Conservation (phyloP, 2,888 invertebrate species). For the Liopterus haemorrhoidalis region DNA sequence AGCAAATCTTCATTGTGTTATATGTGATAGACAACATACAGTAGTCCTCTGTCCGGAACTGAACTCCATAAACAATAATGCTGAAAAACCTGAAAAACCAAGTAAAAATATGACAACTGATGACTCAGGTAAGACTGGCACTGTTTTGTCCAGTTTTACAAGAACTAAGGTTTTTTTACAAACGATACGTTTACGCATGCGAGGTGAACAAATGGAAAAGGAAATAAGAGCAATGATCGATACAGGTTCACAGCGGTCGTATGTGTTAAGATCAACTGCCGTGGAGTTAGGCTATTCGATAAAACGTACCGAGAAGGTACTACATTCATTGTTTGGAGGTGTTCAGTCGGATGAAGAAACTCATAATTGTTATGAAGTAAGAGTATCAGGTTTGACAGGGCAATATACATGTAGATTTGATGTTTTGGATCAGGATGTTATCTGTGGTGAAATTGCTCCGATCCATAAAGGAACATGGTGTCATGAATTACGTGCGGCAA, state of each 20-base stretch:
- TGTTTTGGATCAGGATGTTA: slow-evolving; percentile 9
- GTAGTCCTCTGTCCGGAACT: too few species aligned
- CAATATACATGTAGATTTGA: neutral
- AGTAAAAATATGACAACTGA: neutral
- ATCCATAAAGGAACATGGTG: slow-evolving; percentile 4
- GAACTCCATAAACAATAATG: slow-evolving; percentile 14
- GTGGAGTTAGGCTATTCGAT: neutral
- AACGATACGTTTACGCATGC: slow-evolving; percentile 8
- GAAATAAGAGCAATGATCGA: slow-evolving; percentile 7
- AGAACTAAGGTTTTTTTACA: slow-evolving; percentile 17
- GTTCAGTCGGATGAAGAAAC: slow-evolving; percentile 18
- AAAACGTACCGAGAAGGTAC: neutral
- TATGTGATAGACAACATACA: too few species aligned
- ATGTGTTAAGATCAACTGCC: neutral
- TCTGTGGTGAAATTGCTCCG: slow-evolving; percentile 5
- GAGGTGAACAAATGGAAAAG: neutral
- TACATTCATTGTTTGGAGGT: slow-evolving; percentile 10
- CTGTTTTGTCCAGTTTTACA: slow-evolving; percentile 1
- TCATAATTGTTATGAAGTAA: slow-evolving; percentile 8
- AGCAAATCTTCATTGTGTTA: too few species aligned
- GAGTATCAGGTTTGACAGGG: neutral
- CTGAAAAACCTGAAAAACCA: neutral
- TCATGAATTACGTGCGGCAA: neutral
- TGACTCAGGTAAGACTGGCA: slow-evolving; percentile 21
- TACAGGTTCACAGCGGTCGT: slow-evolving; percentile 4